Base-by-base conservation (phyloP, 2,113 vertebrate genomes). In the Lasiurus cinereus region DNA sequence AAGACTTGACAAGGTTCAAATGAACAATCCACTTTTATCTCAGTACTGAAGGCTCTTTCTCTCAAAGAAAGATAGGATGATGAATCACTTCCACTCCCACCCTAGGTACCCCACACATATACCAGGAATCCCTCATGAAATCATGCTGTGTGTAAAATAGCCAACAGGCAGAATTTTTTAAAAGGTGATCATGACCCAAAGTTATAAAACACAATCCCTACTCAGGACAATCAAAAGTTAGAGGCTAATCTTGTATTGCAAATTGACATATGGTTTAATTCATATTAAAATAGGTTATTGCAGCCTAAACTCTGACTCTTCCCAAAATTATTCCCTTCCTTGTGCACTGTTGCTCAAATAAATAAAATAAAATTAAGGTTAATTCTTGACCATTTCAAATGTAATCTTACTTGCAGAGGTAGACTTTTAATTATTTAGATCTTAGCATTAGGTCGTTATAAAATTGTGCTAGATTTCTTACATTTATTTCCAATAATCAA, bases 21-120 rank as follows among this genome's bases (percentile, higher is more conserved):
- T n/a, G 29, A 82, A 88, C 27, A 39, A 27, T 82, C 36, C 94
- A 31, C 21, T 43, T 83, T 93, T 88, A 74, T 80, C 86, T 12
- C 10, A 10, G 33, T 73, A 82, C 11, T 21, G 36, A 84, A 33
- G 36, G 16, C 15, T 76, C 73, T 66, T 67, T 87, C 72, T 36
- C 56, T 88, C 29, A 85, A 90, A 19, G 50, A 93, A 95, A 79
- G 64, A 94, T 33, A 69, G 19, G 29, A 70, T 48, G 77, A 76
- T 90, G 8, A 74, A 43, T 50, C n/a, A 74, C 8, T 12, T 4
- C 15, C 31, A 0, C 7, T 4, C 5, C 48, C 48, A 62, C 0
- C 6, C 43, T n/a, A 31, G 3, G 64, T 36, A 31, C 56, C 43
- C 69, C 59, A 94, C 66, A 74, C 29, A 21, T 43, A 54, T 8